These are phyloP conservation scores for Anguilla pacifica DNA, from an alignment of 2,797 vertebrate species.

Conservation along the genomic window DNA sequence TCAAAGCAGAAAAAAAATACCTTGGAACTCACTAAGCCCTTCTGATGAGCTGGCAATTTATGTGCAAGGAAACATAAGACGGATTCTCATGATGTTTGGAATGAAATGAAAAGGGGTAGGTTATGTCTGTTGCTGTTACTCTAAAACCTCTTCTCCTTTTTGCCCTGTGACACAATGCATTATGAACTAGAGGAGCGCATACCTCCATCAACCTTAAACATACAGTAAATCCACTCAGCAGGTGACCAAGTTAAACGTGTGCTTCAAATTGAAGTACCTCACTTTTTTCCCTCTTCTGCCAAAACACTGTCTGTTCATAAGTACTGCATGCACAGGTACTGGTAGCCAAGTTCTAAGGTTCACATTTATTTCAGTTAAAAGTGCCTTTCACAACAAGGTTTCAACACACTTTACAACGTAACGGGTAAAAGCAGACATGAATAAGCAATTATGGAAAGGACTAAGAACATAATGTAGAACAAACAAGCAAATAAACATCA, in stretches of 20 bases:
- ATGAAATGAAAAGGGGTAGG: neutral
- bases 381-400: too few relatives aligned
- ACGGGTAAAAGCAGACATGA: too few relatives aligned
- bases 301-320: neutral
- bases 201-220: neutral
- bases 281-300: neutral
- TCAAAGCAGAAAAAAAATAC: slow-evolving; percentile 56
- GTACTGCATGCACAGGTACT: neutral
- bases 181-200: neutral
- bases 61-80: slow-evolving; percentile 4
- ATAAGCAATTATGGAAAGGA: too few relatives aligned
- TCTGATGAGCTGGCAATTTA: slow-evolving; percentile 49
- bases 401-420: too few relatives aligned
- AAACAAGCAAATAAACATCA: too few relatives aligned
- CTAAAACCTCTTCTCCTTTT: neutral
- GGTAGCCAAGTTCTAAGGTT: neutral
- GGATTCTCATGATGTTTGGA: neutral
- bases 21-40: slow-evolving; percentile 25
- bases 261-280: neutral
- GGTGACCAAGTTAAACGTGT: neutral
- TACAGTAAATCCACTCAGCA: neutral
- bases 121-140: neutral
- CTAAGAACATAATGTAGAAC: too few relatives aligned
- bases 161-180: neutral
- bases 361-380: too few relatives aligned